These are phyloP conservation scores for Ellobius talpinus DNA, from an alignment of 2,113 vertebrate species.

Conservation along the genomic window DNA sequence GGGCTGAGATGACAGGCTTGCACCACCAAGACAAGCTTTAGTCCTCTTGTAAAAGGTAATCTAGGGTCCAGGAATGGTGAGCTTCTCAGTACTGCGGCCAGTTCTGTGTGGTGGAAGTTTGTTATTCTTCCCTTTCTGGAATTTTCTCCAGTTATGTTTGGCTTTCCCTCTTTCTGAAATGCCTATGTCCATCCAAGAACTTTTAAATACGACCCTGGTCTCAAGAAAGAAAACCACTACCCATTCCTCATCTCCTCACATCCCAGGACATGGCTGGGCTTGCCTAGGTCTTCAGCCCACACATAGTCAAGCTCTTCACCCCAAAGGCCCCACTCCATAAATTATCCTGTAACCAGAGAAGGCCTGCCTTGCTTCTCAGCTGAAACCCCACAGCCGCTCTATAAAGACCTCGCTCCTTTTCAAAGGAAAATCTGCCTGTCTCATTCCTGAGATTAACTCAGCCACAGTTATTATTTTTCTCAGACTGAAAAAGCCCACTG, in stretches of 20 bases:
- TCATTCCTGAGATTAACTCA: not conserved
- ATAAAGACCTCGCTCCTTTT: not conserved
- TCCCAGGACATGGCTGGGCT: not conserved
- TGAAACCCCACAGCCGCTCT: not conserved
- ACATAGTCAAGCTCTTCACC: not conserved
- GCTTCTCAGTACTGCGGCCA: not conserved
- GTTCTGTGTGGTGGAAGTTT: not conserved
- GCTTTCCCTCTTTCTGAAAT: not conserved
- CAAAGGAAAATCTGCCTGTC: not conserved
- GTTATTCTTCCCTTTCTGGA: not conserved
- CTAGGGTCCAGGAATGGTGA: not conserved
- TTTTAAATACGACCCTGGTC: not conserved
- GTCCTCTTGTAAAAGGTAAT: not conserved
- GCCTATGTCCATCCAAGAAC: not conserved
- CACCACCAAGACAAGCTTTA: not conserved
- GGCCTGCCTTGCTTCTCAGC: not conserved
- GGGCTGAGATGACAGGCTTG: not conserved
- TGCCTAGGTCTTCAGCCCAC: not conserved
- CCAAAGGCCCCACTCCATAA: not conserved
- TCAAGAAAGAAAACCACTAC: not conserved
- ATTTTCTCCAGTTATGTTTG: not conserved
- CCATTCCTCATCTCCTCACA: not conserved
- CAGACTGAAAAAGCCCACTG: not conserved
- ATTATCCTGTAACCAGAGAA: constrained; percentile 11
- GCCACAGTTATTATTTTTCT: not conserved